Conservation (phyloP, 2,888 invertebrate species). For the Mesoligia furuncula region DNA sequence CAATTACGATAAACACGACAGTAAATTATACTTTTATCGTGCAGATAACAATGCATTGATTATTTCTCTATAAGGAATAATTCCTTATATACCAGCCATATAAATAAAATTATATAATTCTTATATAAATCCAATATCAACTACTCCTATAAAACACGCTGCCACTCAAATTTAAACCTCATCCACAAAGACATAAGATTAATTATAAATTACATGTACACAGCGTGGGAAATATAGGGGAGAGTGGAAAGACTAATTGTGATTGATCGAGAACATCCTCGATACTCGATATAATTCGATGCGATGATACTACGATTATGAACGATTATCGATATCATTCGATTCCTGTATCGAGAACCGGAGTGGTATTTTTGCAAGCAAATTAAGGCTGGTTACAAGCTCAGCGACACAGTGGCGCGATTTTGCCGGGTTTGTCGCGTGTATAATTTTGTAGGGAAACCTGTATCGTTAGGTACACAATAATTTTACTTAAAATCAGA, state of each 20-base stretch:
- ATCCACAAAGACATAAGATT: slow-evolving; percentile 7
- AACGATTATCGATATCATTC: slow-evolving; percentile 62
- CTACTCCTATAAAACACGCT: slow-evolving; percentile 13
- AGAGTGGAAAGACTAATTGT: slow-evolving; percentile 68
- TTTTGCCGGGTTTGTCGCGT: slow-evolving; percentile 14
- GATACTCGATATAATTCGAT: slow-evolving; percentile 63
- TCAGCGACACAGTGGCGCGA: slow-evolving; percentile 17
- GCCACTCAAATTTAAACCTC: slow-evolving; percentile 41
- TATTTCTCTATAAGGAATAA: neutral
- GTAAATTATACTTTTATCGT: slow-evolving; percentile 13
- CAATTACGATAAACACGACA: slow-evolving; percentile 30
- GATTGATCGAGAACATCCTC: slow-evolving; percentile 80
- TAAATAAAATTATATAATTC: slow-evolving; percentile 27
- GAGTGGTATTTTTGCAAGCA: slow-evolving; percentile 51
- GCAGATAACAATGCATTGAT: slow-evolving; percentile 22
- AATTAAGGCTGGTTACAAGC: slow-evolving; percentile 38
- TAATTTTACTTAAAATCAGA: neutral
- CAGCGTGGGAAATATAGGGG: slow-evolving; percentile 68
- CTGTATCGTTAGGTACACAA: neutral
- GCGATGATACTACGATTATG: slow-evolving; percentile 57
- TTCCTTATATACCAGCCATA: neutral
- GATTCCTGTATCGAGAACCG: slow-evolving; percentile 52
- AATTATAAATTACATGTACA: slow-evolving; percentile 13
- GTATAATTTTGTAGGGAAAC: neutral
- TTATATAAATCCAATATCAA: slow-evolving; percentile 18